A percentile compares a stretch with the other conserved stretches of the same genome.
phyloP scores from a whole-genome alignment of 2,113 vertebrate genomes.

The Calonectris borealis region DNA sequence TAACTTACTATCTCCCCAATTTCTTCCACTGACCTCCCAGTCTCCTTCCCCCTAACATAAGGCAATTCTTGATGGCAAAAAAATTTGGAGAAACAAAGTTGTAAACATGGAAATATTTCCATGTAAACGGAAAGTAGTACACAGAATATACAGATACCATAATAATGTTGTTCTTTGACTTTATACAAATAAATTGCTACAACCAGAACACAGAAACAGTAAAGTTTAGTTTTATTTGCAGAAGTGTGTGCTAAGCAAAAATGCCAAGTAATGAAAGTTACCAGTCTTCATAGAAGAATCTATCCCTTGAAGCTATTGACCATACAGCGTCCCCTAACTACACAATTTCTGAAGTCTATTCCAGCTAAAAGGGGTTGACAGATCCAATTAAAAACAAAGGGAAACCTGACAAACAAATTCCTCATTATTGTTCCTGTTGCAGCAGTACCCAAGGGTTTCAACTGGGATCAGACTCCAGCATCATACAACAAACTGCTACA shows the following conservation, averaged over 20 bases:
- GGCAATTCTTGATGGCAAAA: not conserved
- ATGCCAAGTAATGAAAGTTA: not conserved
- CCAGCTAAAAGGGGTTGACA: not conserved
- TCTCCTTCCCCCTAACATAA: not conserved
- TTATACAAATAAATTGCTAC: not conserved
- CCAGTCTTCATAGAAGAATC: not conserved
- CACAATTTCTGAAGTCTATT: not conserved
- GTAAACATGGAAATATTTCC: not conserved
- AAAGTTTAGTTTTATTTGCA: not conserved
- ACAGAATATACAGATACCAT: not conserved
- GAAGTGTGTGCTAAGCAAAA: not conserved
- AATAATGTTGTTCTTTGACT: not conserved
- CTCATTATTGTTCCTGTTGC: not conserved
- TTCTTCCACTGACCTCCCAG: not conserved
- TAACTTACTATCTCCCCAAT: not conserved
- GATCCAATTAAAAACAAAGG: not conserved
- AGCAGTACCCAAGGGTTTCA: not conserved
- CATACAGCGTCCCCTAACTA: not conserved
- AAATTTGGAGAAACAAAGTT: not conserved
- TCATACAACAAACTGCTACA: not conserved
- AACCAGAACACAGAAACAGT: not conserved
- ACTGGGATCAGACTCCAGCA: not conserved
- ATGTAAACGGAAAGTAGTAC: not conserved
- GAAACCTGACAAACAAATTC: not conserved
- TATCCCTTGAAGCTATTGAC: not conserved